These are phyloP conservation scores for Nothura maculosa DNA, from an alignment of 2,797 vertebrate species.

Conservation along the genomic window DNA sequence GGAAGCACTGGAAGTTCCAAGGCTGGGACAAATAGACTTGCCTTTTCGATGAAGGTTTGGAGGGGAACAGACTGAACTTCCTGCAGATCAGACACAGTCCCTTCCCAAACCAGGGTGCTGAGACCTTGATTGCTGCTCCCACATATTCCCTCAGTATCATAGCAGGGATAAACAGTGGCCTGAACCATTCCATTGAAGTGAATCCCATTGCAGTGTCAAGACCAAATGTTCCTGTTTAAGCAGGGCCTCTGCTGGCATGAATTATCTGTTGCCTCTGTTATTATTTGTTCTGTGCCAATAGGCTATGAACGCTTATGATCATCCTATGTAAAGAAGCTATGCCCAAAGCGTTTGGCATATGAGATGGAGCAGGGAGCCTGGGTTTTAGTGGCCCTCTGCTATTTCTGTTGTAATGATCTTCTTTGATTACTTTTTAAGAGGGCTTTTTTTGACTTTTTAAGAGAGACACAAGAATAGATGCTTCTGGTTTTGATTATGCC, in stretches of 20 bases:
- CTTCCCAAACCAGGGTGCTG: not conserved
- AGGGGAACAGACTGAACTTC: not conserved
- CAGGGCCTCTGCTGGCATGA: not conserved
- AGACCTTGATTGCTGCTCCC: not conserved
- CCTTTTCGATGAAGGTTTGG: not conserved
- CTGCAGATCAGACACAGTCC: not conserved
- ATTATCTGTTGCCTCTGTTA: not conserved
- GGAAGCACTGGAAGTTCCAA: not conserved
- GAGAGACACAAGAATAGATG: not conserved
- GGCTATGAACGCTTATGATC: not conserved
- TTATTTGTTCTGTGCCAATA: not conserved
- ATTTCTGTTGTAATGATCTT: not conserved
- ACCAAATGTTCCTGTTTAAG: not conserved
- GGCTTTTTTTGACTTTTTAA: not conserved
- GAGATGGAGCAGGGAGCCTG: not conserved
- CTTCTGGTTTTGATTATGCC: not conserved
- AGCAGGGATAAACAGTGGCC: not conserved
- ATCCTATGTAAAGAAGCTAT: not conserved
- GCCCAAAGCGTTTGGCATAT: not conserved
- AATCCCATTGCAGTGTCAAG: not conserved
- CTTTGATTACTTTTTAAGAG: not conserved
- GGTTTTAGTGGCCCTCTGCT: fast-evolving
- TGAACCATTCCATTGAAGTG: fast-evolving
- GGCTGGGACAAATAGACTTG: not conserved
- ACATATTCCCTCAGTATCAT: not conserved